Evolutionary conservation across 2,113 vertebrate species (phyloP).

Genomic region (Etia nguti): DNA sequence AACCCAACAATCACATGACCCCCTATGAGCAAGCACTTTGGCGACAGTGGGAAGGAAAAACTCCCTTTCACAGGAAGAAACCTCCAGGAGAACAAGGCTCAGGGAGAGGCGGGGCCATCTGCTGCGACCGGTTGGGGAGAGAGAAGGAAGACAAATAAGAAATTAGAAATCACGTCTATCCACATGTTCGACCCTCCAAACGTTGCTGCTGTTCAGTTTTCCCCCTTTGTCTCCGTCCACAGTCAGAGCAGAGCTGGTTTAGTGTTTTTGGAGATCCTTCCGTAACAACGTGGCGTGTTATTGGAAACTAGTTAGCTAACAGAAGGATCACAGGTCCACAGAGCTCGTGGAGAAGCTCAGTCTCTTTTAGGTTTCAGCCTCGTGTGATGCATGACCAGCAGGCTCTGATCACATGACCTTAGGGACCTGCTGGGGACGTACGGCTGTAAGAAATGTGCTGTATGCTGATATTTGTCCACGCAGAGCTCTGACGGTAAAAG

Average conservation of each 20-base stretch:
- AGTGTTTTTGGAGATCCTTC: background rate
- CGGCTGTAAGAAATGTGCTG: background rate
- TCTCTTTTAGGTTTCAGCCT: background rate
- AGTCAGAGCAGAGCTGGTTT: background rate
- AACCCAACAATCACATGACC: fast-evolving
- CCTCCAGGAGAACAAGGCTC: fast-evolving
- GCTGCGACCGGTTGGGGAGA: background rate
- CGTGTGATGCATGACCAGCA: background rate
- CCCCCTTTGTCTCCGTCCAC: background rate
- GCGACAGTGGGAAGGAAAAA: background rate
- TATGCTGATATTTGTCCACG: background rate
- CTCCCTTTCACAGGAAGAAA: background rate
- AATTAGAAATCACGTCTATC: background rate
- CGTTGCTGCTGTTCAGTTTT: background rate
- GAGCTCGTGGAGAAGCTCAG: fast-evolving
- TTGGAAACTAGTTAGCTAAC: background rate
- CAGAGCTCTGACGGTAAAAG: background rate
- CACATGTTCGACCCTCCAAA: background rate
- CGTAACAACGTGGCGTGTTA: fast-evolving
- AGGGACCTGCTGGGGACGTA: background rate
- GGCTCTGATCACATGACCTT: background rate
- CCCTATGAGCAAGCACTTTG: background rate
- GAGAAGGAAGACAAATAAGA: background rate
- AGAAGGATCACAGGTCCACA: background rate
- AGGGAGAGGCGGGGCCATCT: background rate